These are phyloP conservation scores for Hydrolagus affinis DNA, from an alignment of 2,113 vertebrate species.

Conservation along the genomic window DNA sequence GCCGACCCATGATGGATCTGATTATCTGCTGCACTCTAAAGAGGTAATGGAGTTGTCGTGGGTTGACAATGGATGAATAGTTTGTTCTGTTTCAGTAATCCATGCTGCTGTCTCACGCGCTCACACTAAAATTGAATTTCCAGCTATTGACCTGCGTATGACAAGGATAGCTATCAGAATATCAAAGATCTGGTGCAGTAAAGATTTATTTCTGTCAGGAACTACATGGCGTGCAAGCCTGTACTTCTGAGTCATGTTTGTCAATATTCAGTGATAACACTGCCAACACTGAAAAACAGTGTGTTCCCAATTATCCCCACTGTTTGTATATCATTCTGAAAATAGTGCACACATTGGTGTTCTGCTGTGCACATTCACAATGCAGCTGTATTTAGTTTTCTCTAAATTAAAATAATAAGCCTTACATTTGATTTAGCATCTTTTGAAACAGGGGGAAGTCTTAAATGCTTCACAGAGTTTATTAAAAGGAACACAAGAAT, in stretches of 20 bases:
- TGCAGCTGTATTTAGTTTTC: neutral
- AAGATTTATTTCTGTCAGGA: slow-evolving; percentile 25
- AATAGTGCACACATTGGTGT: neutral
- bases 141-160: neutral
- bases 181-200: neutral
- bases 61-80: slow-evolving; percentile 10
- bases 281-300: neutral
- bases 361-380: neutral
- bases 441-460: too few species aligned
- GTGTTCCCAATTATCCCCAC: neutral
- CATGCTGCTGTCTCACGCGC: slow-evolving; percentile 13
- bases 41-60: slow-evolving; percentile 9
- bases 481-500: too few species aligned
- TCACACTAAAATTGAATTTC: slow-evolving; percentile 20
- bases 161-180: slow-evolving; percentile 13
- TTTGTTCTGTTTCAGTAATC: slow-evolving; percentile 6
- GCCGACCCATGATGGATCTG: slow-evolving; percentile 11
- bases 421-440: too few species aligned
- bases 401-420: neutral
- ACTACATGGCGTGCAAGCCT: neutral
- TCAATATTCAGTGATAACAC: neutral
- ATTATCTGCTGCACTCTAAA: slow-evolving; percentile 1
- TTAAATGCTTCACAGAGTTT: too few species aligned
- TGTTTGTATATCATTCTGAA: neutral
- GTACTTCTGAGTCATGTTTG: neutral